These are phyloP conservation scores for Microhierax caerulescens DNA, from an alignment of 2,797 vertebrate species.

Conservation along the genomic window DNA sequence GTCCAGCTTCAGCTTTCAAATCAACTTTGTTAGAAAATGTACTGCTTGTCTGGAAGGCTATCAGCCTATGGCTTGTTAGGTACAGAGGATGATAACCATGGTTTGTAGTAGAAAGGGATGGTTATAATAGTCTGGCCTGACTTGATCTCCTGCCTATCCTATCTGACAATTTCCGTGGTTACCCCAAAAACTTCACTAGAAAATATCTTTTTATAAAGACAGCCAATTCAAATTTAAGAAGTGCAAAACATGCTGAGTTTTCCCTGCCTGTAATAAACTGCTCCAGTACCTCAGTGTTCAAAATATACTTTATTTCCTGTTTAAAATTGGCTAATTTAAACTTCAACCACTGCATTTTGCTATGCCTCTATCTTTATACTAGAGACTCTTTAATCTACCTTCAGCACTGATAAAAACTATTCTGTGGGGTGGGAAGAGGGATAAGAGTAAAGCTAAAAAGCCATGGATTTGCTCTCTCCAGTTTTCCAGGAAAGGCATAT, in stretches of 20 bases:
- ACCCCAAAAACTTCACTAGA: not conserved
- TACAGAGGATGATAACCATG: not conserved
- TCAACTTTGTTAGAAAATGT: not conserved
- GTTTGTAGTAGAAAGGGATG: not conserved
- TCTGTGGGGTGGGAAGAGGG: not conserved
- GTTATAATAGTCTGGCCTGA: not conserved
- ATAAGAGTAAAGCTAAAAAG: not conserved
- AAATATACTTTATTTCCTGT: not conserved
- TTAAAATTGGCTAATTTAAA: conserved; percentile 2
- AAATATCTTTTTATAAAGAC: not conserved
- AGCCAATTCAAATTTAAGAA: not conserved
- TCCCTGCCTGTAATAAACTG: not conserved
- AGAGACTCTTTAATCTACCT: not conserved
- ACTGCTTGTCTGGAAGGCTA: not conserved
- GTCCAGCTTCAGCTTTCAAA: not conserved
- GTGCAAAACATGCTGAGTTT: not conserved
- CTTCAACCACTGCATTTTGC: not conserved
- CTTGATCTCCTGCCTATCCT: not conserved
- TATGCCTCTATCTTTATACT: not conserved
- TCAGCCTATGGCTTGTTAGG: not conserved
- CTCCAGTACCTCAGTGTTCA: not conserved
- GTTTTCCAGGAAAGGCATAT: not conserved
- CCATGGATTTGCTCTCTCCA: not conserved
- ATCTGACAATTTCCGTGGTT: not conserved
- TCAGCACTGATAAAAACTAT: not conserved